phyloP scores from a whole-genome alignment of 2,113 vertebrate genomes.

The Cynoglossus semilaevis region DNA sequence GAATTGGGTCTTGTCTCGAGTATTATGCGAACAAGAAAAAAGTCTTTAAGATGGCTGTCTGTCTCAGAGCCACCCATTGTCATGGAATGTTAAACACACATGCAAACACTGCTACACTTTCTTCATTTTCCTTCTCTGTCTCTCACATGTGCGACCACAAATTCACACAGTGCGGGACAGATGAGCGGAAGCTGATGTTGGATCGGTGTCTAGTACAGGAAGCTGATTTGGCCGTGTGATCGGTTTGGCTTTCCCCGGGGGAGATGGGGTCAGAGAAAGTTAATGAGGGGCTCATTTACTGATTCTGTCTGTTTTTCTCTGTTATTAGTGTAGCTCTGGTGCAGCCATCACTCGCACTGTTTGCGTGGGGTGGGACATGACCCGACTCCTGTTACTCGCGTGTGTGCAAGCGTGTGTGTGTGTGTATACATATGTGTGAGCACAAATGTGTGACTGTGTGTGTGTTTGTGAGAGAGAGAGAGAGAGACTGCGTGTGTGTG shows the following conservation, averaged over 20 bases:
- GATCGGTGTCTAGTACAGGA: conserved; percentile 66
- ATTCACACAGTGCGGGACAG: conserved; percentile 37
- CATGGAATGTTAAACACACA: conserved; percentile 55
- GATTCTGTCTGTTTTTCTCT: conserved; percentile 71
- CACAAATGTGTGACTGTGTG: conserved; percentile 21
- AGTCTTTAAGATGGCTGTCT: conserved; percentile 56
- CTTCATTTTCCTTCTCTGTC: conserved; percentile 13
- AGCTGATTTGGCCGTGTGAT: conserved; percentile 65
- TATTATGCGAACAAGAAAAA: conserved; percentile 50
- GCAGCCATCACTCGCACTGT: conserved; percentile 51
- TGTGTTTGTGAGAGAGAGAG: conserved; percentile 28
- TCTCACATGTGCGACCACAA: conserved; percentile 6
- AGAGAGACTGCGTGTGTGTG: conserved; percentile 18
- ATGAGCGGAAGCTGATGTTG: conserved; percentile 67
- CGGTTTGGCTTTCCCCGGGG: conserved; percentile 59
- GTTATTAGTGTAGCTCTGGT: conserved; percentile 64
- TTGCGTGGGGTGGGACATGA: conserved; percentile 57
- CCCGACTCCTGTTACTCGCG: conserved; percentile 50
- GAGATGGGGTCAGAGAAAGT: conserved; percentile 67
- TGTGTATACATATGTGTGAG: conserved; percentile 22
- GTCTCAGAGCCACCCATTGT: conserved; percentile 52
- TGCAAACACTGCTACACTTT: conserved; percentile 31
- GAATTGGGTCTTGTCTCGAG: conserved; percentile 39
- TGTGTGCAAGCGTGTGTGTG: conserved; percentile 13
- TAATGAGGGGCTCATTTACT: conserved; percentile 78